Base-by-base conservation (phyloP, 2,797 vertebrate genomes). In the Etheostoma perlongum region DNA sequence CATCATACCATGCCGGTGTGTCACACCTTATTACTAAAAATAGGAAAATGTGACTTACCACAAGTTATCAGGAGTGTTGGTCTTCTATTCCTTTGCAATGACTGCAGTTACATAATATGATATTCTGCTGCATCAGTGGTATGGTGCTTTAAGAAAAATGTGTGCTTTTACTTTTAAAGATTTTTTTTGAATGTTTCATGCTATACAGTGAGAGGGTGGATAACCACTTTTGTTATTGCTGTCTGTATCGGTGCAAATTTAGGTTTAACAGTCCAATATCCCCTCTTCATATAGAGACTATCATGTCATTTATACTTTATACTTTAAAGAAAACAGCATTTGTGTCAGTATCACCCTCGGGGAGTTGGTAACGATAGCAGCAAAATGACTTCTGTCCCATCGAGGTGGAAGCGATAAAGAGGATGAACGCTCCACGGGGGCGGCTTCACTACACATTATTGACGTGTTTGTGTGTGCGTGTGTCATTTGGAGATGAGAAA, bases 381-480 rank as follows among this genome's bases (percentile, higher is more conserved):
- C 65, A 69, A 83, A 91, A 88, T 87, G 83, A 85, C 86, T 88
- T 87, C 71, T 85, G 75, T 85, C 76, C 84, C 72, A 53, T 72
- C 5, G 72, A 78, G 78, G 83, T 81, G 72, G 74, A 67, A 44
- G 82, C 78, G 81, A 89, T 85, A 78, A 81, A 87, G 64, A 79
- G 71, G 80, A 79, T 74, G 76, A 88, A 46, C 1, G n/a, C 74
- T 76, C 84, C 14, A 18, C 8, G 1, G 85, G 78, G 85, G 72
- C 62, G 9, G 19, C 68, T 84, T 49, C 18, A 10, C 16, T 63
- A 67, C 63, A 16, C 33, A 76, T 87, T 85, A 74, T 71, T 77
- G 73, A 9, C 12, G 18, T 66, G 63, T 65, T 8, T 69, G 44
- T 69, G 55, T 68, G 44, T 70, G 49, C 49, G 72, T 21, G 61